A percentile compares a stretch with the other conserved stretches of the same genome.
Conservation (phyloP, 1,140 invertebrate genomes). For the Procambarus clarkii region DNA sequence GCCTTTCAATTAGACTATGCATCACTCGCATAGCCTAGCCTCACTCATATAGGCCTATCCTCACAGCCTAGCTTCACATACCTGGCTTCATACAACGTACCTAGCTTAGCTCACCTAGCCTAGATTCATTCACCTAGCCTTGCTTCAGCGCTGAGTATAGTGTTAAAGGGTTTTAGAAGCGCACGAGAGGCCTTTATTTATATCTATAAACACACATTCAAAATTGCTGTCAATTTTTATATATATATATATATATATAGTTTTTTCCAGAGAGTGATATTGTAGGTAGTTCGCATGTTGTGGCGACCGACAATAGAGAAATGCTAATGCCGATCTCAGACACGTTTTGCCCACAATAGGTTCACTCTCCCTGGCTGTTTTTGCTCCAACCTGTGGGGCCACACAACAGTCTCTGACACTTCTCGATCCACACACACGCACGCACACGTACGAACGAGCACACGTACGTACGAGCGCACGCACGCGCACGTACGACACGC, state of each 20-base stretch:
- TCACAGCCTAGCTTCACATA: too few relatives aligned
- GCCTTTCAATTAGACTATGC: too few relatives aligned
- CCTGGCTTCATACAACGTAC: too few relatives aligned
- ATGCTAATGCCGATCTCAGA: constrained; percentile 4
- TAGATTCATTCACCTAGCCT: too few relatives aligned
- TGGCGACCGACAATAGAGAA: not conserved
- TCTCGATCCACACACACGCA: not conserved
- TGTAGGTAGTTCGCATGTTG: not conserved
- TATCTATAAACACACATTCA: too few relatives aligned
- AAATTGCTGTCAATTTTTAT: too few relatives aligned
- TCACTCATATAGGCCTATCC: too few relatives aligned
- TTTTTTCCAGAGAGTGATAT: not conserved
- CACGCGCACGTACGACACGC: not conserved
- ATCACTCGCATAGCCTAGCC: too few relatives aligned
- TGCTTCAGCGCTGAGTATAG: too few relatives aligned
- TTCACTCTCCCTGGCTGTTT: not conserved
- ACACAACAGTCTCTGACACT: not conserved
- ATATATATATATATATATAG: not conserved
- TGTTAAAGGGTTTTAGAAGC: too few relatives aligned
- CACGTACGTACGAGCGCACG: not conserved
- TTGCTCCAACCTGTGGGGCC: not conserved
- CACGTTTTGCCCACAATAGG: not conserved
- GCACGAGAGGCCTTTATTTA: too few relatives aligned
- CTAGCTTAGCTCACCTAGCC: too few relatives aligned
- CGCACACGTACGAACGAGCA: not conserved